Conservation (phyloP, 2,113 vertebrate species). For the Perca fluviatilis region DNA sequence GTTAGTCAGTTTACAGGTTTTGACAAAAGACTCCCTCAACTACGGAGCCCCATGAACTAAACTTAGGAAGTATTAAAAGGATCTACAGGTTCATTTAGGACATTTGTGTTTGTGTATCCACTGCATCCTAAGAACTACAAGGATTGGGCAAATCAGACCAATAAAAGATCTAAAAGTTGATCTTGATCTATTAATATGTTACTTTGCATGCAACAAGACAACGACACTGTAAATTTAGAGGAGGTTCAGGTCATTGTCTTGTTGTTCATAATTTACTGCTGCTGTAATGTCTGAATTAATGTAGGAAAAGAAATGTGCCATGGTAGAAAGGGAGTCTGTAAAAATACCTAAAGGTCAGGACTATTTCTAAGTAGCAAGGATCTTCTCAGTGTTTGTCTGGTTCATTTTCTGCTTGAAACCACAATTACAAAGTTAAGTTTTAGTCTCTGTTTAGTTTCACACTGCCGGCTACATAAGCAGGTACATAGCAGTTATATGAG, state of each 20-base stretch:
- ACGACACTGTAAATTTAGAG: not conserved
- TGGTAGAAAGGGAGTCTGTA: not conserved
- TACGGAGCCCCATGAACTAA: not conserved
- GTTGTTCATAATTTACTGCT: slow-evolving; percentile 2
- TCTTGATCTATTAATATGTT: not conserved
- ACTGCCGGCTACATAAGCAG: not conserved
- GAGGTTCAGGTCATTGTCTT: not conserved
- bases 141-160: not conserved
- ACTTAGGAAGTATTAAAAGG: not conserved
- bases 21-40: not conserved
- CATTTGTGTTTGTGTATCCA: not conserved
- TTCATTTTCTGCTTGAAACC: not conserved
- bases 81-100: not conserved
- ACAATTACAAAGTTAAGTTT: not conserved
- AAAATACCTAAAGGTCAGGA: not conserved
- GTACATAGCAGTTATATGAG: no score
- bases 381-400: not conserved
- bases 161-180: not conserved
- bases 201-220: not conserved
- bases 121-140: not conserved
- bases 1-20: not conserved
- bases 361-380: not conserved
- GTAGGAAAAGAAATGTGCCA: not conserved
- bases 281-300: not conserved
- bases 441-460: not conserved